These are phyloP conservation scores for Coecobrya sp. DNA, from an alignment of 2,888 invertebrate genomes.

Conservation along the genomic window DNA sequence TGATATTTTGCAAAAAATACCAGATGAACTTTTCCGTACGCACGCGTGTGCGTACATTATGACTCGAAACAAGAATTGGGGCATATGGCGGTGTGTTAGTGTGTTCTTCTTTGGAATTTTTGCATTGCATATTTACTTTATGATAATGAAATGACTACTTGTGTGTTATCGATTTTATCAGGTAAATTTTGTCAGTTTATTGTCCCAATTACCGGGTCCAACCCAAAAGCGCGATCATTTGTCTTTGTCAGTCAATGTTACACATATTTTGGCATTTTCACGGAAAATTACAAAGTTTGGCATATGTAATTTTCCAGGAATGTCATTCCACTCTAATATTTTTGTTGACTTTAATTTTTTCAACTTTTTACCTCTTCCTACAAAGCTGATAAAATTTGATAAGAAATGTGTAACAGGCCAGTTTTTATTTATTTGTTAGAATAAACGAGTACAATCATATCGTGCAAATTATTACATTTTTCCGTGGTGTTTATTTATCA, in stretches of 20 bases:
- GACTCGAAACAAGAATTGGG: not conserved
- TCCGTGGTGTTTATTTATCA: too few species aligned
- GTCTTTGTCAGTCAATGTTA: not conserved
- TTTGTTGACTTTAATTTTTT: not conserved
- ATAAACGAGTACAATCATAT: too few species aligned
- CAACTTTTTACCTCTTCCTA: not conserved
- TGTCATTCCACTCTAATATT: not conserved
- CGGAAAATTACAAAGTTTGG: not conserved
- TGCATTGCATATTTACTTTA: too few species aligned
- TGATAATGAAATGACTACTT: too few species aligned
- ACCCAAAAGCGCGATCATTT: not conserved
- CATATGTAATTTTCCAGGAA: not conserved
- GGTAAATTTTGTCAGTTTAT: not conserved
- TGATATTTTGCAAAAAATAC: not conserved
- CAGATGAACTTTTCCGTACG: not conserved
- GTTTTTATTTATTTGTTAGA: too few species aligned
- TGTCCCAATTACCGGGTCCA: not conserved
- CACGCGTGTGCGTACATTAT: not conserved
- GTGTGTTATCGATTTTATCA: too few species aligned
- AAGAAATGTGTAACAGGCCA: too few species aligned
- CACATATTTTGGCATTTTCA: not conserved
- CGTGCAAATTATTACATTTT: too few species aligned
- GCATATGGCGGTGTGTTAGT: too few species aligned
- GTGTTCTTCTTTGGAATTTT: not conserved
- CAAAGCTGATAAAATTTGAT: not conserved